A percentile compares a stretch with the other conserved stretches of the same genome.
Conservation (phyloP, 2,797 vertebrate genomes). For the Neosilurus hyrtlii region DNA sequence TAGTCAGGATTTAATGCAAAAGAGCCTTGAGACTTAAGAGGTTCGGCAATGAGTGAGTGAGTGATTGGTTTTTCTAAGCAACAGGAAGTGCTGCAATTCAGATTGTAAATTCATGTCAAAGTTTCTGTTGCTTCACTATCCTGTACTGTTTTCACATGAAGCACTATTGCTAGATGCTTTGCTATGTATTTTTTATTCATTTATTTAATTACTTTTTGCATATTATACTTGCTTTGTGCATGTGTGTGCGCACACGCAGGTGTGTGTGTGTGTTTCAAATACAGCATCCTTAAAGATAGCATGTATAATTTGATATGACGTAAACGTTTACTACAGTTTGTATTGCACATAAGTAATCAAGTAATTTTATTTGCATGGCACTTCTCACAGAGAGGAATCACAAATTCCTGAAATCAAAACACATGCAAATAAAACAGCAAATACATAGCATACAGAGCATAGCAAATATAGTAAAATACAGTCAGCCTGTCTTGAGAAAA, state of each 20-base stretch:
- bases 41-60: no score
- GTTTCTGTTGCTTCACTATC: neutral
- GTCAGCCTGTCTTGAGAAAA: no score
- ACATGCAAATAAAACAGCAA: no score
- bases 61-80: neutral
- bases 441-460: no score
- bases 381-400: no score
- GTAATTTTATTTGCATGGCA: no score
- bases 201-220: no score
- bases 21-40: slow-evolving; percentile 26
- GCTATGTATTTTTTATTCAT: neutral
- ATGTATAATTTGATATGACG: neutral
- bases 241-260: no score
- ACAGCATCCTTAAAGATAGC: neutral
- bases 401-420: no score
- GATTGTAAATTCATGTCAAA: neutral
- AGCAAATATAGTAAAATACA: no score
- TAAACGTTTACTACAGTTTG: neutral
- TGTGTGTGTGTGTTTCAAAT: neutral
- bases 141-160: neutral
- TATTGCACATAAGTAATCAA: no score
- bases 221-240: no score
- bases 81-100: neutral
- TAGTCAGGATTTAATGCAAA: slow-evolving; percentile 41
- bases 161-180: neutral